Conservation (phyloP, 2,888 invertebrate genomes). For the Catocala fraxini region DNA sequence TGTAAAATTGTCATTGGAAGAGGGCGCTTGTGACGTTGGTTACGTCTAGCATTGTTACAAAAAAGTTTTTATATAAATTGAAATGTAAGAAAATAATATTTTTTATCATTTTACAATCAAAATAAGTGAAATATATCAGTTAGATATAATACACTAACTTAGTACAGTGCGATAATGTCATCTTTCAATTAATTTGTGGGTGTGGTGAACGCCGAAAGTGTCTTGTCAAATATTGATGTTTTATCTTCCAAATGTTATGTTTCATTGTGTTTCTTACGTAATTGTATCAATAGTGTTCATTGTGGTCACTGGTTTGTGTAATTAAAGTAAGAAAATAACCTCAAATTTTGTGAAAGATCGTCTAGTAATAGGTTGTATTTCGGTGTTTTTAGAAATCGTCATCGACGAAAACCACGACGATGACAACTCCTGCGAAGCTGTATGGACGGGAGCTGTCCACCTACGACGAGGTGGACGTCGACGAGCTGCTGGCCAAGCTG, state of each 20-base stretch:
- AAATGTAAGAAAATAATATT: conserved; percentile 56
- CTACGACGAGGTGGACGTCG: conserved; percentile 98
- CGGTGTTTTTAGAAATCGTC: conserved; percentile 93
- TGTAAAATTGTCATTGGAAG: conserved; percentile 73
- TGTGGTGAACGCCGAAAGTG: conserved; percentile 76
- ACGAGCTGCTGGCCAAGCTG: conserved; percentile 96
- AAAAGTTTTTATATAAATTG: conserved; percentile 43
- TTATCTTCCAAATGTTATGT: conserved; percentile 66
- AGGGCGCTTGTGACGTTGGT: conserved; percentile 63
- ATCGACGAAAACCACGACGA: conserved; percentile 95
- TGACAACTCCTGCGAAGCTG: conserved; percentile 96
- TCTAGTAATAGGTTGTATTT: conserved; percentile 58
- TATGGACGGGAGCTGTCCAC: conserved; percentile 96
- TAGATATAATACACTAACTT: background rate
- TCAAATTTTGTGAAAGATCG: conserved; percentile 37
- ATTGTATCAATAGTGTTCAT: conserved; percentile 36
- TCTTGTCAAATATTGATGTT: conserved; percentile 62
- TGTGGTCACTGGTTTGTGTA: conserved; percentile 20
- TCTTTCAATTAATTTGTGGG: conserved; percentile 70
- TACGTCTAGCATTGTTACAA: conserved; percentile 35
- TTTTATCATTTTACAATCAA: conserved; percentile 9
- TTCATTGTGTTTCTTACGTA: conserved; percentile 53
- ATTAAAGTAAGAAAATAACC: conserved; percentile 37
- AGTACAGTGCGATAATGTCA: conserved; percentile 37
- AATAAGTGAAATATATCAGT: conserved; percentile 8